A percentile compares a stretch with the other conserved stretches of the same genome.
Evolutionary conservation across 2,888 invertebrate genomes (phyloP).

Genomic region (Eurytoma californica): DNA sequence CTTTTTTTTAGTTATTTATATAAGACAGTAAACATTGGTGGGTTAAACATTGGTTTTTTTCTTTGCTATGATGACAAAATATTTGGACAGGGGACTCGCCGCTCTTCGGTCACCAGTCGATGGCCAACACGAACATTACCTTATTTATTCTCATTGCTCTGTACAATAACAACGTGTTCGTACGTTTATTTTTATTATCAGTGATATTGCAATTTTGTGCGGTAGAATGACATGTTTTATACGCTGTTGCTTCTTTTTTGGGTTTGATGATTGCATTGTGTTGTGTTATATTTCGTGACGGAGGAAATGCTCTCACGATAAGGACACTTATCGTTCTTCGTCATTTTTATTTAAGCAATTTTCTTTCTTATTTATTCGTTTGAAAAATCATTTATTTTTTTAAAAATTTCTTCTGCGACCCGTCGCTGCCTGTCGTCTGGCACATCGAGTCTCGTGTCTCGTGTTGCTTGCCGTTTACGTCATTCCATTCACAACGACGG

Average conservation of each 20-base stretch:
- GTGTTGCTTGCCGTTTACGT: conserved; percentile 69
- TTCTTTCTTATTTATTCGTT: background rate
- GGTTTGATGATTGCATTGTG: conserved; percentile 52
- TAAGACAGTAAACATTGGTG: conserved; percentile 30
- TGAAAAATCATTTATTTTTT: background rate
- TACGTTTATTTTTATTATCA: conserved; percentile 4
- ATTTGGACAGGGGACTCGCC: conserved; percentile 37
- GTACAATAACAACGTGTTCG: conserved; percentile 19
- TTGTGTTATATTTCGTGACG: conserved; percentile 42
- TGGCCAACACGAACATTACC: conserved; percentile 53
- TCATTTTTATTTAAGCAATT: conserved; percentile 5
- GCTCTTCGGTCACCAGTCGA: conserved; percentile 54
- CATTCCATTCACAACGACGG: conserved; percentile 62
- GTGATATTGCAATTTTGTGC: conserved; percentile 38
- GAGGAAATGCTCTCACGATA: conserved; percentile 8
- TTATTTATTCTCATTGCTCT: conserved; percentile 21
- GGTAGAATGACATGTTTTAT: conserved; percentile 32
- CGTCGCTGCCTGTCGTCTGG: conserved; percentile 69
- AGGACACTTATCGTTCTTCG: background rate
- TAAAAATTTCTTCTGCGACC: conserved; percentile 34
- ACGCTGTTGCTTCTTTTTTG: conserved; percentile 47
- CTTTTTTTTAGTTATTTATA: conserved; percentile 15
- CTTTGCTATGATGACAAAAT: conserved; percentile 16
- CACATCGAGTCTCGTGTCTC: conserved; percentile 73
- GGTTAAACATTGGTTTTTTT: conserved; percentile 19